phyloP scores from a whole-genome alignment of 2,888 invertebrate genomes.

The Drosophila peninsularis region DNA sequence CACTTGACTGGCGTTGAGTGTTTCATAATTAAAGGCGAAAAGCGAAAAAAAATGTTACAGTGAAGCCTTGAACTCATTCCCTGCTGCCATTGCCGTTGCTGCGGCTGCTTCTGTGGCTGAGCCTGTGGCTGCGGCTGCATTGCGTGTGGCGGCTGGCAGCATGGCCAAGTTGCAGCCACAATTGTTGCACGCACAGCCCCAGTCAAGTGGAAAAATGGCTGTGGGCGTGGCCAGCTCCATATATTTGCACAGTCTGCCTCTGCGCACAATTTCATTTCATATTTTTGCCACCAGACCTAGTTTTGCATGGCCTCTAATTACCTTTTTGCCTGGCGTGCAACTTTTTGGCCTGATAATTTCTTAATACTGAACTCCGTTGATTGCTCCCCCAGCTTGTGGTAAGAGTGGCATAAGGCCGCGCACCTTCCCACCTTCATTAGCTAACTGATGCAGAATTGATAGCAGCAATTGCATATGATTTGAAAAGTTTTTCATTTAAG shows the following conservation, averaged over 20 bases:
- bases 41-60: constrained; percentile 3
- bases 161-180: constrained; percentile 69
- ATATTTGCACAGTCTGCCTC: constrained; percentile 27
- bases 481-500: constrained; percentile 17
- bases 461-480: constrained; percentile 17
- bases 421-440: constrained; percentile 22
- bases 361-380: constrained; percentile 54
- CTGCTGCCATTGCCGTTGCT: neutral
- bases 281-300: constrained; percentile 29
- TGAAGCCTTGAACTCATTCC: constrained; percentile 65
- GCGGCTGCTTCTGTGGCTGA: constrained; percentile 5
- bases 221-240: constrained; percentile 30
- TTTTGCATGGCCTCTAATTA: constrained; percentile 66
- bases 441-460: constrained; percentile 22
- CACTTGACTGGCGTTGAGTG: constrained; percentile 65
- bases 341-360: constrained; percentile 65
- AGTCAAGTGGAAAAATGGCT: constrained; percentile 63
- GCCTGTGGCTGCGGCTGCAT: constrained; percentile 52
- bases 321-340: constrained; percentile 47
- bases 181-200: constrained; percentile 66
- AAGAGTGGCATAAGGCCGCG: neutral
- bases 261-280: constrained; percentile 39
- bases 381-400: constrained; percentile 29
- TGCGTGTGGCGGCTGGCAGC: constrained; percentile 59
- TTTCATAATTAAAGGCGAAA: constrained; percentile 64